Percentiles rank a stretch among this genome's conserved stretches.
These are phyloP conservation scores for Tinea pellionella DNA, from an alignment of 2,888 invertebrate genomes.

Conservation along the genomic window DNA sequence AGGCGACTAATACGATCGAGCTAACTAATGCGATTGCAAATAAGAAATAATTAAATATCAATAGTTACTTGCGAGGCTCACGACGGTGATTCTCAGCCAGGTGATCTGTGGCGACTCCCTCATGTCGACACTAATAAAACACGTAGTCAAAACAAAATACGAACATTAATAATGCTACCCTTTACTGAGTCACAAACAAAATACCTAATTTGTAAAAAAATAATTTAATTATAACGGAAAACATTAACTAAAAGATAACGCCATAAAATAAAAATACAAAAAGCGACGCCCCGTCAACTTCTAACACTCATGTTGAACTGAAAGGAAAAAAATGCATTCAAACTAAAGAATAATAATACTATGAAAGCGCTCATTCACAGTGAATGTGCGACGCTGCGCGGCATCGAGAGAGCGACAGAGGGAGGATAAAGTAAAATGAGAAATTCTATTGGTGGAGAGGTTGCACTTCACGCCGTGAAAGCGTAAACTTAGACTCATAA, in stretches of 20 bases:
- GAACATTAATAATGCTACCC: conserved; percentile 22
- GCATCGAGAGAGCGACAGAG: no score
- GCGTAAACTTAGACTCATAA: no score
- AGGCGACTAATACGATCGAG: no score
- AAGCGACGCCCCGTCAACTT: conserved; percentile 24
- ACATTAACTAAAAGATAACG: background rate
- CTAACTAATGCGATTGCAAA: no score
- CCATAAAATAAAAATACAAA: conserved; percentile 6
- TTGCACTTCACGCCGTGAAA: no score
- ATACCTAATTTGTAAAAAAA: background rate
- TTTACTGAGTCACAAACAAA: background rate
- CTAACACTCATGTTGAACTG: conserved; percentile 30
- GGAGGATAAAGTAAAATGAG: no score
- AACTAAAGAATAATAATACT: no score
- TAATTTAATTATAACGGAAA: conserved; percentile 4
- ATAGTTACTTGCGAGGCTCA: conserved; percentile 45
- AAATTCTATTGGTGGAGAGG: no score
- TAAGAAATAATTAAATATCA: no score
- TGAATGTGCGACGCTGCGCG: no score
- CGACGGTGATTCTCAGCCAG: conserved; percentile 50
- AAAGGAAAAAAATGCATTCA: conserved; percentile 15
- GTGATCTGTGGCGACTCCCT: conserved; percentile 44
- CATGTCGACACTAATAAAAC: conserved; percentile 37
- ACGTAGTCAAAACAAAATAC: conserved; percentile 36
- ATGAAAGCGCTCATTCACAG: no score